Base-by-base conservation (phyloP, 2,888 invertebrate species). In the Himalopsyche anomala region DNA sequence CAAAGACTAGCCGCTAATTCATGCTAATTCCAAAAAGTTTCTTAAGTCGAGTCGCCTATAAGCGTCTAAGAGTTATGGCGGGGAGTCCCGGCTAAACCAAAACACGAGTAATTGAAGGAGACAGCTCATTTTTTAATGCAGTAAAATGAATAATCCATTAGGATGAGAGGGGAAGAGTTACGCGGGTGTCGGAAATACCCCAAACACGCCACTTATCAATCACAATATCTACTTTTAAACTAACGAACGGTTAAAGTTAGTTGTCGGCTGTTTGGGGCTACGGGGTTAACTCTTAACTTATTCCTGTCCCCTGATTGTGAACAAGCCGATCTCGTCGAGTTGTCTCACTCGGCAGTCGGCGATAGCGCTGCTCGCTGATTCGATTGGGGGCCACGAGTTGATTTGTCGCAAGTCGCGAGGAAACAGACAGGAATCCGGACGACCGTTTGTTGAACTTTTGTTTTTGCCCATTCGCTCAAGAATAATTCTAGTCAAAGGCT, bases 111-210 rank as follows among this genome's bases (percentile, higher is more conserved):
- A 87, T 87, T 86, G 87, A 81, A 83, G 86, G 80, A 40, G 87
- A 86, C 87, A 85, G 86, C 74, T 83, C 79, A 87, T 87, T 87
- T 87, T 87, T 87, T 86, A 54, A 86, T 56, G 79, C 79, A 69
- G 74, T 55, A 80, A 86, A 85, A 87, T 87, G 86, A 87, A 85
- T 86, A 87, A 87, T 87, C 87, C 87, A 87, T 87, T 87, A 87
- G 84, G 69, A 82, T 40, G 62, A 28, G 81, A 80, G 8, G 81
- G 19, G 54, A 28, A 80, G 38, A 84, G 86, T 84, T 56, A 40
- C 84, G 81, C 80, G 86, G 36, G 74, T 83, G 86, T 86, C 86
- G 55, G 42, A 83, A 83, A 84, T 62, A 80, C 84, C 69, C 83
- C 80, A 80, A 84, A 51, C 83, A 81, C 81, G 81, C 80, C 86